Base-by-base conservation (phyloP, 2,888 invertebrate genomes). In the Perithous albicinctus region DNA sequence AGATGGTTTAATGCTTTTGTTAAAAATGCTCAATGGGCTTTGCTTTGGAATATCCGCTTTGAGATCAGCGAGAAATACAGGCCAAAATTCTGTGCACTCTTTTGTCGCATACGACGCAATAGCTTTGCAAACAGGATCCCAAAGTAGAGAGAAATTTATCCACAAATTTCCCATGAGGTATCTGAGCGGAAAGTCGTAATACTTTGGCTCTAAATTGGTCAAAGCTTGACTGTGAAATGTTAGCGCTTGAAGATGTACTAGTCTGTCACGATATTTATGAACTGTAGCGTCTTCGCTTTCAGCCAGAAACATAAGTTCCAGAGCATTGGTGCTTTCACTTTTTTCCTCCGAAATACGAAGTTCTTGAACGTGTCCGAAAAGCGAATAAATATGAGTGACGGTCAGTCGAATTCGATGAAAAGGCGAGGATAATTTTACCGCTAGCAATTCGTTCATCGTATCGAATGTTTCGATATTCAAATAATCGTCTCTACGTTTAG, bases 61-160 rank as follows among this genome's bases (percentile, higher is more conserved):
- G 18, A 97, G 91, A 85, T 96, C 95, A 32, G 93, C 91, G 38
- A 95, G 93, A 87, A 96, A 97, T 46, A 96, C 93, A 0, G 93
- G 93, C 97, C 97, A 98, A 93, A 97, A 97, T 29, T 94, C 93
- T n/a, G 94, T 93, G 0, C 89, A 92, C 1, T 89, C 87, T 67
- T 89, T 90, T 3, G 67, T 94, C 0, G 97, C 97, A 90, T 96
- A 97, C 0, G 96, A 94, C 1, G 95, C 94, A 61, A 99, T 95
- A 48, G 98, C 94, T 88, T 96, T 95, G 15, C 94, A 94, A 0
- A 97, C 94, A 0, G 98, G 97, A 82, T 97, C 96, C 99, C 99
- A 99, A 0, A 99, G 91, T 12, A 98, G 93, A 86, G 97, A 96
- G 89, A 99, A 98, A 91, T 98, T 98, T 20, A 97, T 94, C 91